Base-by-base conservation (phyloP, 2,888 invertebrate species). In the Plebejus argus region DNA sequence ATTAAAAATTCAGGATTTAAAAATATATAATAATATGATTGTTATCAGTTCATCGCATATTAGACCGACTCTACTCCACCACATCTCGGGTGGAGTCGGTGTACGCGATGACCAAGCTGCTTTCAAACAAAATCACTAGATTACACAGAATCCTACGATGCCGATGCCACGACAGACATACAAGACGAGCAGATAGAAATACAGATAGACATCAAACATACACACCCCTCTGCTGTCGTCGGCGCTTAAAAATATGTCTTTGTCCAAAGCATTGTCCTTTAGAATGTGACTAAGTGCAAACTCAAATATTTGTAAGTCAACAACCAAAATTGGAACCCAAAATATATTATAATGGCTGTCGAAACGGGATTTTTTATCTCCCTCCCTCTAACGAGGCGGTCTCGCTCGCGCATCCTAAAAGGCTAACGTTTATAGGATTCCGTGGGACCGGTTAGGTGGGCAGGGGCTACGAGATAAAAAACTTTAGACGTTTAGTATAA, bases 331-430 rank as follows among this genome's bases (percentile, higher is more conserved):
- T 58, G n/a, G 20, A 72, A 70, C 71, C 77, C 77, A 39, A 56
- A 72, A 77, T 58, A 71, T 28, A 15, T 0, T 28, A 56, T 28
- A 28, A 28, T 20, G 3, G 18, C 39, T 18, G 18, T 56, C n/a
- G 35, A 56, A 71, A 77, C 77, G 56, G 56, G 77, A 72, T 56
- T 77, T 77, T 77, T 77, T 77, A 58, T 77, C 56, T 56, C 58
- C 10, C 45, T 77, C 58, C n/a, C 23, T 10, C 58, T 0, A 23
- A 8, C 56, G 39, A 23, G 56, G 18, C 35, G 12, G 39, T 77
- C 77, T 77, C 77, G 56, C 77, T 77, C 77, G 71, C 58, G 58
- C 58, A 35, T 77, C 35, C 53, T 70, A 45, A 33, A 20, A 23
- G 56, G 58, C 39, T 28, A 33, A 66, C 33, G 66, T 66, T 66